phyloP scores from a whole-genome alignment of 2,888 invertebrate genomes.

The Cosmia trapezina region DNA sequence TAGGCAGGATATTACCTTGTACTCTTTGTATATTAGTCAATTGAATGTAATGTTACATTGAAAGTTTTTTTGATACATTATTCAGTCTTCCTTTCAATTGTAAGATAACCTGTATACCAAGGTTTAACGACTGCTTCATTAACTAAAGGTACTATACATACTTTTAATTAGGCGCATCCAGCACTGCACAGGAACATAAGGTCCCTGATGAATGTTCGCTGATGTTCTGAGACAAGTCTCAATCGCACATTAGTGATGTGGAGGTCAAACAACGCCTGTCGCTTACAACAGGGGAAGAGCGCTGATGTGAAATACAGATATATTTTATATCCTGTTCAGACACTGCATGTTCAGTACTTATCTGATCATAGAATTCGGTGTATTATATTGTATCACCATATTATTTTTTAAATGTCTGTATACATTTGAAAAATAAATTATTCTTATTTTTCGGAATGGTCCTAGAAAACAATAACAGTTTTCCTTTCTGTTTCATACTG shows the following conservation, averaged over 20 bases:
- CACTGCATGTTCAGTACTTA: no score
- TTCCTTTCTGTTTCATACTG: background rate
- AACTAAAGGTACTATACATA: background rate
- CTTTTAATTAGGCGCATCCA: background rate
- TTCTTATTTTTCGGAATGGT: background rate
- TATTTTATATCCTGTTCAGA: no score
- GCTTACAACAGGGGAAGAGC: no score
- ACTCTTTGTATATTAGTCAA: conserved; percentile 25
- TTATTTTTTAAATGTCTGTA: no score
- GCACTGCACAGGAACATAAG: no score
- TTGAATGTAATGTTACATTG: conserved; percentile 4
- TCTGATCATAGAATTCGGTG: no score
- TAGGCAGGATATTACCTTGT: conserved; percentile 53
- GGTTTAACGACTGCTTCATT: conserved; percentile 10
- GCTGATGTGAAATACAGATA: no score
- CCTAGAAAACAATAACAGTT: background rate
- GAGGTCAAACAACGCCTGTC: no score
- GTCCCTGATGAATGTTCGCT: background rate
- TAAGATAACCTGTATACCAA: conserved; percentile 27
- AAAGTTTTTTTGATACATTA: conserved; percentile 44
- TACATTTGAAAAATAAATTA: no score
- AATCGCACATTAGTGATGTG: background rate
- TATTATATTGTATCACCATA: no score
- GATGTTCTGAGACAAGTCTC: background rate
- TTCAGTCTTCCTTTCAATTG: conserved; percentile 15